Evolutionary conservation across 1,140 invertebrate genomes (phyloP).

Genomic region (Teleopsis dalmanni): DNA sequence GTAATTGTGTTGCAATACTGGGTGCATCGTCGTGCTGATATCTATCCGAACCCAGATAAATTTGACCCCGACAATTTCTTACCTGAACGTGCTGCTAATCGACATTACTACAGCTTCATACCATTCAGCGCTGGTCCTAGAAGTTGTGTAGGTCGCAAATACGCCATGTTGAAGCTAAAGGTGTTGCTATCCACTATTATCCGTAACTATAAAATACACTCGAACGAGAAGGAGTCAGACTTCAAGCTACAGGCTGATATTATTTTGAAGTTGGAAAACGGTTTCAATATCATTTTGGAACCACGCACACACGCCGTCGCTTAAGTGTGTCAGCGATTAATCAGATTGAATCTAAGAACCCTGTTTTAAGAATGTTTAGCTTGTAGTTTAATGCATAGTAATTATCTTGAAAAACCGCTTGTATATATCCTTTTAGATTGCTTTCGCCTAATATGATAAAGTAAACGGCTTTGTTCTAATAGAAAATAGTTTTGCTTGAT

Average conservation of each 20-base stretch:
- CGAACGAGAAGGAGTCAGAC: constrained; percentile 40
- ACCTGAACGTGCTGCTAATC: constrained; percentile 66
- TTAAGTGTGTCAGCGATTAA: neutral
- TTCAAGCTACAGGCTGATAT: constrained; percentile 46
- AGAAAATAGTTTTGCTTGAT: too few relatives aligned
- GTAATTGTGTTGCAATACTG: constrained; percentile 61
- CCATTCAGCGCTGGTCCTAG: constrained; percentile 84
- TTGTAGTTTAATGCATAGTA: neutral
- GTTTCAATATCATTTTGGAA: constrained; percentile 38
- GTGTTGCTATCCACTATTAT: constrained; percentile 55
- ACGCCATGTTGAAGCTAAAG: constrained; percentile 60
- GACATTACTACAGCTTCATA: constrained; percentile 80
- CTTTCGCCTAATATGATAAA: neutral
- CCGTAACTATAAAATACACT: constrained; percentile 51
- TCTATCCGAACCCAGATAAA: constrained; percentile 72
- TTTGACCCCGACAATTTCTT: constrained; percentile 92
- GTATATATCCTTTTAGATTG: neutral
- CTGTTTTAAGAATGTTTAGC: neutral
- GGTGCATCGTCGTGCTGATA: constrained; percentile 67
- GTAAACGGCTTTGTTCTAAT: too few relatives aligned
- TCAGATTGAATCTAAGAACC: neutral
- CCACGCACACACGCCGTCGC: constrained; percentile 17
- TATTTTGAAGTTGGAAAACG: constrained; percentile 47
- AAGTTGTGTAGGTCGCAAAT: constrained; percentile 73
- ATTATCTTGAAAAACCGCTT: neutral